A percentile compares a stretch with the other conserved stretches of the same genome.
These are phyloP conservation scores for Eupristina koningsbergeri DNA, from an alignment of 1,140 invertebrate species.

Conservation along the genomic window DNA sequence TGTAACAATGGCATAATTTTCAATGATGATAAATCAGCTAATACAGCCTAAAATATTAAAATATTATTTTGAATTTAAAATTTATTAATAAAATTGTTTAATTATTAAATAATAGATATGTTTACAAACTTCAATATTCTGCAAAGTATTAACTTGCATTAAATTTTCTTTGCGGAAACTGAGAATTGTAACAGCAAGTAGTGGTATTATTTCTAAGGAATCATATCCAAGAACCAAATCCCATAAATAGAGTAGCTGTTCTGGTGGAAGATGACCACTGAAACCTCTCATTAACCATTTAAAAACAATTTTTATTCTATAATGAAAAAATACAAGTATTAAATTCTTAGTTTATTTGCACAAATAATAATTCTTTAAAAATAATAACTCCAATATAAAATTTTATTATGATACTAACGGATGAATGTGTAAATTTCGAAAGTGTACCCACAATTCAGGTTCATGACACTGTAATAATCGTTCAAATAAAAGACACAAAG, in stretches of 20 bases:
- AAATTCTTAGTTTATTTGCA: neutral
- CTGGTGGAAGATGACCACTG: constrained; percentile 92
- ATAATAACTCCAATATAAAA: neutral
- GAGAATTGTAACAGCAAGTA: constrained; percentile 91
- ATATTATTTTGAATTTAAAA: constrained; percentile 33
- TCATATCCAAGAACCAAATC: constrained; percentile 93
- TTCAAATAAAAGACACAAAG: constrained; percentile 89
- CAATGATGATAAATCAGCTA: constrained; percentile 92
- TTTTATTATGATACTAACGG: constrained; percentile 82
- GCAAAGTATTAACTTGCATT: constrained; percentile 88
- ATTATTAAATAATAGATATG: neutral
- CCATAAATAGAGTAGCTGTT: constrained; percentile 93
- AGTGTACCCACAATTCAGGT: constrained; percentile 91
- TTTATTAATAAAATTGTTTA: neutral
- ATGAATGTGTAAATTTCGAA: constrained; percentile 88
- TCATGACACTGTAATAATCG: constrained; percentile 92
- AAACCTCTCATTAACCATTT: constrained; percentile 97
- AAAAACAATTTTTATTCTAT: constrained; percentile 89
- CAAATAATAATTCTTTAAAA: constrained; percentile 10
- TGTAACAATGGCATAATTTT: constrained; percentile 89
- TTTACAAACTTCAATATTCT: constrained; percentile 82
- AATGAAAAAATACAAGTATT: constrained; percentile 56
- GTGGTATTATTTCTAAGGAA: constrained; percentile 89
- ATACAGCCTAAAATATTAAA: constrained; percentile 79
- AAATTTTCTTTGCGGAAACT: constrained; percentile 93